Percentiles rank a stretch among this genome's conserved stretches.
Conservation (phyloP, 1,140 invertebrate species). For the Tenebrio molitor region DNA sequence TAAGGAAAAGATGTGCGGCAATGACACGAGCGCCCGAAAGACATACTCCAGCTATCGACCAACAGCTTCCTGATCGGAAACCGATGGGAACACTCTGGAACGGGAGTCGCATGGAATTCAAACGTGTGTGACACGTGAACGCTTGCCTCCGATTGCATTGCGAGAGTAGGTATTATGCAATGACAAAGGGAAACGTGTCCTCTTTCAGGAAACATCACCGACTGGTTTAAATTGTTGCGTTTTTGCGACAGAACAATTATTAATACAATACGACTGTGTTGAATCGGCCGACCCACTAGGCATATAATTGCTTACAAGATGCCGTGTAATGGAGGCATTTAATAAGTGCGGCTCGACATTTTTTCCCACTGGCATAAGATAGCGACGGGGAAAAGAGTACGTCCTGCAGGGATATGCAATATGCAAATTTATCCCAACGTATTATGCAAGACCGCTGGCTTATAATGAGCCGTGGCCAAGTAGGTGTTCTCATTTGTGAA, state of each 20-base stretch:
- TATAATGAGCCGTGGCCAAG: slow-evolving; percentile 45
- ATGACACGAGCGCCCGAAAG: too few species aligned
- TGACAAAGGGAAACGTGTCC: too few species aligned
- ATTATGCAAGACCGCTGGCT: slow-evolving; percentile 47
- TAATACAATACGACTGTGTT: not conserved
- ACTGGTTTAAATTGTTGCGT: too few species aligned
- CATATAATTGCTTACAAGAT: slow-evolving; percentile 9
- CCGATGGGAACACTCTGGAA: too few species aligned
- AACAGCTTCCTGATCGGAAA: too few species aligned
- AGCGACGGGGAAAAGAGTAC: slow-evolving; percentile 18
- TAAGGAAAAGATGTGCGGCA: too few species aligned
- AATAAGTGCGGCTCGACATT: not conserved
- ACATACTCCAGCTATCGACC: too few species aligned
- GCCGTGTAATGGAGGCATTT: slow-evolving; percentile 9
- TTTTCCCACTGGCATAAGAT: slow-evolving; percentile 25
- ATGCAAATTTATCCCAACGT: slow-evolving; percentile 38
- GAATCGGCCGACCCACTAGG: slow-evolving; percentile 4
- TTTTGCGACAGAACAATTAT: not conserved
- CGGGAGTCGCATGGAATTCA: too few species aligned
- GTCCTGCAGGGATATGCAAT: slow-evolving; percentile 42
- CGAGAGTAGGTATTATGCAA: too few species aligned
- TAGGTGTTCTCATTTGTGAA: slow-evolving; percentile 47
- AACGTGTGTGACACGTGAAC: too few species aligned
- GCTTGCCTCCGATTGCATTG: too few species aligned
- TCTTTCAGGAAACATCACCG: too few species aligned